Evolutionary conservation across 1,140 invertebrate genomes (phyloP).

Genomic region (Asobara japonica): DNA sequence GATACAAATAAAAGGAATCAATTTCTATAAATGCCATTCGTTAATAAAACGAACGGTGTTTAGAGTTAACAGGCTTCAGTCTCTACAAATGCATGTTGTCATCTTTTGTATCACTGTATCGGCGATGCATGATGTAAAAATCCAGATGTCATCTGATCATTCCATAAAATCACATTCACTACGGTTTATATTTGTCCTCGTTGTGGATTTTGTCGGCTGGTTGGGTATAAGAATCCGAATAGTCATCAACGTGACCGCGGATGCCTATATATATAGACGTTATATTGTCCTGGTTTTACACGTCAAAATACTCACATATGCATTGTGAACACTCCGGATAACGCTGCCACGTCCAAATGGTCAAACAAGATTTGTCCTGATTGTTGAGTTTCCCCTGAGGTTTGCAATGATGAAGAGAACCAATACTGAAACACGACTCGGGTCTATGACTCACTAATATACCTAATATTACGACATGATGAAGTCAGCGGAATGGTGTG

Average conservation of each 20-base stretch:
- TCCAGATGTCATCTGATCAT: conserved; percentile 47
- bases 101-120: too few relatives aligned
- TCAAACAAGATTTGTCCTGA: conserved; percentile 41
- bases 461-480: conserved; percentile 54
- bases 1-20: too few relatives aligned
- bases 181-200: conserved; percentile 53
- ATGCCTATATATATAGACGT: conserved; percentile 48
- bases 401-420: conserved; percentile 61
- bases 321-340: conserved; percentile 49
- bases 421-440: conserved; percentile 65
- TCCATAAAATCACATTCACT: conserved; percentile 49
- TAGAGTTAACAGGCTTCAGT: too few relatives aligned
- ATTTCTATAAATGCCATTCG: too few relatives aligned
- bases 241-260: conserved; percentile 47
- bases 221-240: conserved; percentile 51
- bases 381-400: conserved; percentile 48
- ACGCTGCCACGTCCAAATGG: conserved; percentile 23
- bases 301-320: conserved; percentile 50
- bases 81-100: too few relatives aligned
- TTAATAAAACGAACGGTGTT: too few relatives aligned
- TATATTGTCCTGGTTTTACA: conserved; percentile 47
- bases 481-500: conserved; percentile 57
- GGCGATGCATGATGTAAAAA: too few relatives aligned
- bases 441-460: not conserved
- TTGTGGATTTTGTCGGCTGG: conserved; percentile 52